phyloP scores from a whole-genome alignment of 2,888 invertebrate species.

The Hybos culiciformis region DNA sequence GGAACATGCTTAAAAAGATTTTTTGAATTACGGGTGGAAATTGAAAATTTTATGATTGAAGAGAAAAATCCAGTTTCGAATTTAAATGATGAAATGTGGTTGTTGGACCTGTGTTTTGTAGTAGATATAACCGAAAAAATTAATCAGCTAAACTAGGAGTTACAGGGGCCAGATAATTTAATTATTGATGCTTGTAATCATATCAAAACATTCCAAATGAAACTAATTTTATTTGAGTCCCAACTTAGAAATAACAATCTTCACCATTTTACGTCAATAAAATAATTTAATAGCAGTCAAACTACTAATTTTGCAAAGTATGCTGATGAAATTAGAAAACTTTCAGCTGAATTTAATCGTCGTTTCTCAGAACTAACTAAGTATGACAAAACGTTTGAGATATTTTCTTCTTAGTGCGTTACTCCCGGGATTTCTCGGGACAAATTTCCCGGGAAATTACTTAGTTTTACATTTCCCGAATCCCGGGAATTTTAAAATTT shows the following conservation, averaged over 20 bases:
- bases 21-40: constrained; percentile 8
- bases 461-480: no score
- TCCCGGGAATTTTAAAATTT: no score
- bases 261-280: background rate
- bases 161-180: background rate
- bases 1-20: constrained; percentile 6
- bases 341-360: constrained; percentile 2
- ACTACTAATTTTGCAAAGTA: no score
- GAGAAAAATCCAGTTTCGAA: background rate
- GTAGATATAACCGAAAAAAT: background rate
- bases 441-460: no score
- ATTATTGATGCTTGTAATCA: background rate
- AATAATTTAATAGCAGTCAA: background rate
- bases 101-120: background rate
- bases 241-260: background rate
- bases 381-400: constrained; percentile 3
- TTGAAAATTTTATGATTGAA: constrained; percentile 5
- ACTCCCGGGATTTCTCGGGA: no score
- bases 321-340: constrained; percentile 2
- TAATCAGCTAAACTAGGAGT: background rate
- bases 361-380: background rate
- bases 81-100: background rate
- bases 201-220: no score
- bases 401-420: no score
- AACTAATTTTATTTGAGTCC: background rate